phyloP scores from a whole-genome alignment of 2,888 invertebrate genomes.

The Cotesia congregata region DNA sequence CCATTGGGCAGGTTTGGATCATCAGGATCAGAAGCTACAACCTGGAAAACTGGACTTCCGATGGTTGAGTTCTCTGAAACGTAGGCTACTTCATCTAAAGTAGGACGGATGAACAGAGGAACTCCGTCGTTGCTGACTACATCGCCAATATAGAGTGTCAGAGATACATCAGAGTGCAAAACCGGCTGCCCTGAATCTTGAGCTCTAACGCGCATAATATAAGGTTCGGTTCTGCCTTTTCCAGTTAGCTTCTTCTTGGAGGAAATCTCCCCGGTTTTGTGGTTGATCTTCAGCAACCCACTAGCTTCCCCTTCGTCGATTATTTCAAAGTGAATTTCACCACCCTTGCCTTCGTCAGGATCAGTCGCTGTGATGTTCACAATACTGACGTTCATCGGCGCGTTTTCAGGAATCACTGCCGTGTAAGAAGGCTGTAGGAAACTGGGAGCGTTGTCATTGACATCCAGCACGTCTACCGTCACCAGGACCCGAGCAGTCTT shows the following conservation, averaged over 20 bases:
- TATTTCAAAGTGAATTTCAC: conserved; percentile 80
- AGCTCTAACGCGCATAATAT: conserved; percentile 78
- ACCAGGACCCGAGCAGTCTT: conserved; percentile 77
- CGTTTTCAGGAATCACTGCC: conserved; percentile 85
- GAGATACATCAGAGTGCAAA: conserved; percentile 75
- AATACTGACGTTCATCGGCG: conserved; percentile 77
- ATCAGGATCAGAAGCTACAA: conserved; percentile 83
- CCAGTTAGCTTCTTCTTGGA: conserved; percentile 80
- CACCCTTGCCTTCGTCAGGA: conserved; percentile 82
- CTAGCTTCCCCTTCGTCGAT: conserved; percentile 81
- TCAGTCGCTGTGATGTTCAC: conserved; percentile 81
- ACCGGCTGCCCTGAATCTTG: conserved; percentile 78
- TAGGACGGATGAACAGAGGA: conserved; percentile 81
- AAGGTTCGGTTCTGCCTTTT: conserved; percentile 82
- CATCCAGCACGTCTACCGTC: conserved; percentile 80
- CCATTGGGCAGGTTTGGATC: conserved; percentile 84
- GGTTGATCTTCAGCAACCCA: conserved; percentile 79
- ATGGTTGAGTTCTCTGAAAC: conserved; percentile 83
- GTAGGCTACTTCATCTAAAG: conserved; percentile 78
- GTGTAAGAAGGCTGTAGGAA: conserved; percentile 78
- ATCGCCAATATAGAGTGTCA: conserved; percentile 82
- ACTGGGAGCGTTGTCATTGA: conserved; percentile 83
- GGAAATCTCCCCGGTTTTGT: conserved; percentile 77
- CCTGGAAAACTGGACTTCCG: conserved; percentile 82
- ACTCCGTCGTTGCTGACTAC: conserved; percentile 87